Conservation (phyloP, 30 jellyfish, hydroid and myxozoan species). For the Aurelia sp. region DNA sequence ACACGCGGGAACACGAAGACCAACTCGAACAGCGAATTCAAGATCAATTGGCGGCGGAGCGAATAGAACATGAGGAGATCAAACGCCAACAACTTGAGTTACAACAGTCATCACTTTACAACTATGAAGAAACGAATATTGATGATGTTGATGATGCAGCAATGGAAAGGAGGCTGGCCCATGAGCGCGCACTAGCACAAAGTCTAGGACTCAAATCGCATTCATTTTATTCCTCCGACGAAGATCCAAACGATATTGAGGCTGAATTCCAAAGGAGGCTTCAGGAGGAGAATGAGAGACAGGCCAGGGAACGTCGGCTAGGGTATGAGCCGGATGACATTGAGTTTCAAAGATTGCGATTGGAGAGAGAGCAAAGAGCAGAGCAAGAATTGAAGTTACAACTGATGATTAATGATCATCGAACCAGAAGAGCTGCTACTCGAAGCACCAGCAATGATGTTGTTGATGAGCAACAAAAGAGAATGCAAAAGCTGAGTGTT, state of each 20-base stretch:
- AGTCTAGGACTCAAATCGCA: neutral
- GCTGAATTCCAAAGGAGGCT: slow-evolving; percentile 78
- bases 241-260: slow-evolving; percentile 70
- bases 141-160: slow-evolving; percentile 26
- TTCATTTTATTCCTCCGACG: slow-evolving; percentile 45
- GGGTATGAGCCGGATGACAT: slow-evolving; percentile 43
- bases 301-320: slow-evolving; percentile 21
- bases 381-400: slow-evolving; percentile 70
- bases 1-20: slow-evolving; percentile 12
- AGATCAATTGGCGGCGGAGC: slow-evolving; percentile 40
- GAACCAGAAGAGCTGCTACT: slow-evolving; percentile 11
- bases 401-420: slow-evolving; percentile 66
- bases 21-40: slow-evolving; percentile 32
- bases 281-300: slow-evolving; percentile 62
- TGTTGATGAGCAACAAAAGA: slow-evolving; percentile 39
- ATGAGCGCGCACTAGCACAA: slow-evolving; percentile 41
- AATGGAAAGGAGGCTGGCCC: slow-evolving; percentile 27
- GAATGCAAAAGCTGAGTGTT: slow-evolving; percentile 21
- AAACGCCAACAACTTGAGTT: slow-evolving; percentile 34
- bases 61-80: slow-evolving; percentile 26
- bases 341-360: slow-evolving; percentile 28
- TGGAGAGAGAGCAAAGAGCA: slow-evolving; percentile 45
- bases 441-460: neutral
- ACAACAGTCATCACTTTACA: slow-evolving; percentile 7
- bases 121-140: slow-evolving; percentile 35